Evolutionary conservation across 1,140 invertebrate genomes (phyloP).

Genomic region (Batillaria attramentaria): DNA sequence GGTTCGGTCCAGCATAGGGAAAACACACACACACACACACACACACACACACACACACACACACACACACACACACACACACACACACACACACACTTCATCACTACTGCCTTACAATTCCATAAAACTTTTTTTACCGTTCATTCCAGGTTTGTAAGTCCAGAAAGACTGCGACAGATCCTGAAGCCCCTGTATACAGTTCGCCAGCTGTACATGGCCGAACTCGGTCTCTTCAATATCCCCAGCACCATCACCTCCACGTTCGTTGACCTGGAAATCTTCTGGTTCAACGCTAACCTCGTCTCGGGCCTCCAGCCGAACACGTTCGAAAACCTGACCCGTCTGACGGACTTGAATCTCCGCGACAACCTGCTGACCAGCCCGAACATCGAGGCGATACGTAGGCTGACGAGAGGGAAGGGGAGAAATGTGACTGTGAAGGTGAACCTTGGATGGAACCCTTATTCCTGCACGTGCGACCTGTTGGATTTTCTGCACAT

Average conservation of each 20-base stretch:
- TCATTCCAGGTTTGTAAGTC: neutral
- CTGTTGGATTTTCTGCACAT: conserved; percentile 27
- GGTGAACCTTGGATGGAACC: conserved; percentile 30
- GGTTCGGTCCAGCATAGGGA: too few relatives aligned
- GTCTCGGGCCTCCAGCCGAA: neutral
- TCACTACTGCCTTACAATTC: too few relatives aligned
- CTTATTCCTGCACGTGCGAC: conserved; percentile 36
- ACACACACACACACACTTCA: too few relatives aligned
- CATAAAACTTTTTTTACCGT: too few relatives aligned
- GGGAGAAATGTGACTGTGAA: neutral
- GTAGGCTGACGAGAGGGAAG: neutral
- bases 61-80: too few relatives aligned
- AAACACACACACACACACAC: too few relatives aligned
- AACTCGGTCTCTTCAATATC: neutral
- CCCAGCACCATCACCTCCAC: neutral
- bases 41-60: too few relatives aligned
- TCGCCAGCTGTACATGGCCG: neutral
- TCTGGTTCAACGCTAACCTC: neutral
- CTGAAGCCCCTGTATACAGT: neutral
- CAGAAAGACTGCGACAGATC: neutral
- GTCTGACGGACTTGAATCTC: neutral
- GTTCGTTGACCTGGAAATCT: neutral
- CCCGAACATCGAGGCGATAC: neutral
- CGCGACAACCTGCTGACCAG: neutral
- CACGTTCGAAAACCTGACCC: neutral